A percentile compares a stretch with the other conserved stretches of the same genome.
phyloP scores from a whole-genome alignment of 2,113 vertebrate species.

The Monopterus albus region DNA sequence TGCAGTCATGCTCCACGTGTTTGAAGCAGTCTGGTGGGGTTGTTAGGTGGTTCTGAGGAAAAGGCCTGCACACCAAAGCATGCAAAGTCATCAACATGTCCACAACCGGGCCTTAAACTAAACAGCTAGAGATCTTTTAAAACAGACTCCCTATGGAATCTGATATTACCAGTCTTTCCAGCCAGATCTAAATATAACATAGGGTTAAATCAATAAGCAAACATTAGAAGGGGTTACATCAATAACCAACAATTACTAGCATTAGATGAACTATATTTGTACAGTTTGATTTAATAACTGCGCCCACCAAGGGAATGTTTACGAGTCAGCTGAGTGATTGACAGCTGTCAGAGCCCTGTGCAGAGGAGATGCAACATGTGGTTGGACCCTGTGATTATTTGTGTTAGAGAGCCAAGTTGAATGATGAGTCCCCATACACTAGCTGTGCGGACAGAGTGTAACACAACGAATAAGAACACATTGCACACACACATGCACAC shows the following conservation, averaged over 20 bases:
- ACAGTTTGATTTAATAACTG: conserved; percentile 71
- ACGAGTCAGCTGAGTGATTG: conserved; percentile 64
- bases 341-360: conserved; percentile 68
- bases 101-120: conserved; percentile 70
- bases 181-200: conserved; percentile 67
- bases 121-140: conserved; percentile 65
- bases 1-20: conserved; percentile 17
- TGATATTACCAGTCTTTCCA: conserved; percentile 67
- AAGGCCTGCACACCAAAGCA: conserved; percentile 55
- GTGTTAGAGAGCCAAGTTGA: conserved; percentile 72
- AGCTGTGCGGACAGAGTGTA: conserved; percentile 20
- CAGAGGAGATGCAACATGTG: conserved; percentile 65
- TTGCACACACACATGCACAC: conserved; percentile 16
- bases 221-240: conserved; percentile 65
- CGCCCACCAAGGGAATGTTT: conserved; percentile 62
- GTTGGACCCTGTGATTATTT: conserved; percentile 78
- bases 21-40: conserved; percentile 38
- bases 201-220: conserved; percentile 68
- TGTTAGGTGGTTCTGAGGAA: conserved; percentile 37
- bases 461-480: conserved; percentile 27
- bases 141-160: conserved; percentile 67
- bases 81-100: conserved; percentile 64
- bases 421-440: conserved; percentile 72
- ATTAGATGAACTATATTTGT: conserved; percentile 74
- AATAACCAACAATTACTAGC: conserved; percentile 74